Base-by-base conservation (phyloP, 2,888 invertebrate genomes). In the Selenia dentaria region DNA sequence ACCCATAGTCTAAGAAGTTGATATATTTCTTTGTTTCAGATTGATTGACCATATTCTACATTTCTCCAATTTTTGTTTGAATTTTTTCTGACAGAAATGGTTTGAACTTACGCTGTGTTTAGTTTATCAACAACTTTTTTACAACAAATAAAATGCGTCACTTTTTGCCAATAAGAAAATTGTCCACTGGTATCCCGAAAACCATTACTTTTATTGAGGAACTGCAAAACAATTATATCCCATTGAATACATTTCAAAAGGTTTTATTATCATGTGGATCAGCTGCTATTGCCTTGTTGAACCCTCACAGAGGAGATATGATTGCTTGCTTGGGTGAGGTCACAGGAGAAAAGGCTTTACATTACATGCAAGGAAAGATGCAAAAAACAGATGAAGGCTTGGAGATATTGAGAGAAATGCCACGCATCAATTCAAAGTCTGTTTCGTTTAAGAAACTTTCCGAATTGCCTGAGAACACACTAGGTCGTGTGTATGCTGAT, bases 321-420 rank as follows among this genome's bases (percentile, higher is more conserved):
- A 96, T 99, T 59, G 98, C 98, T 12, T 96, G 97, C 57, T 92
- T 98, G 60, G 98, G 98, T 0, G 99, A 99, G 89, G 96, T 97
- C 0, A 97, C 98, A 6, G 98, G 94, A 1, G 88, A 91, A 54
- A 75, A 74, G 31, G 96, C 98, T 2, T 88, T 98, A 3, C 88
- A 89, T 51, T 91, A 93, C 63, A 96, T 99, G 84, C 90, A 93
- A 38, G 76, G 90, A 27, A 92, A 93, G 74, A 98, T 99, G 98
- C 80, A 93, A 54, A 83, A 91, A 31, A 95, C 95, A 41, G 77
- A 92, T 1, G 97, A 97, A 83, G 99, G 99, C 1, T 78, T 81
- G 11, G 91, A 94, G 59, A 96, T 99, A 68, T 83, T 95, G 42
- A 82, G 87, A 37, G 94, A 96, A 40, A 94, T 93, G 78, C 99